Evolutionary conservation across 2,113 vertebrate genomes (phyloP).

Genomic region (Ahaetulla prasina): DNA sequence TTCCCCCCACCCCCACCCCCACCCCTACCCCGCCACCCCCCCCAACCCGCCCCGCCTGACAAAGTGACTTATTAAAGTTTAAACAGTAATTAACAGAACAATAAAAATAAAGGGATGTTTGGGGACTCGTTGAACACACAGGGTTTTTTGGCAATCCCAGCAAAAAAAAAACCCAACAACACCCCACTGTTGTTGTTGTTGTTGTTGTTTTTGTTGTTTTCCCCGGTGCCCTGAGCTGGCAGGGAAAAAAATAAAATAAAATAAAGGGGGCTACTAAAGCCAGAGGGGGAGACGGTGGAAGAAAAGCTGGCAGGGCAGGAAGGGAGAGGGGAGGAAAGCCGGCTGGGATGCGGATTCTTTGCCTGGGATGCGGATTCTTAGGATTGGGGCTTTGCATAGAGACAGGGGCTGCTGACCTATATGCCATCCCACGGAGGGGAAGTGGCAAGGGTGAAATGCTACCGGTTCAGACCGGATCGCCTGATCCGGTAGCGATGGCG

Average conservation of each 20-base stretch:
- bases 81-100: conserved; percentile 89
- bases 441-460: too few relatives aligned
- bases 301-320: background rate
- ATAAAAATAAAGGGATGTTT: conserved; percentile 87
- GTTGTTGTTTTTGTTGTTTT: conserved; percentile 29
- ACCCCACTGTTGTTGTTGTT: too few relatives aligned
- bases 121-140: conserved; percentile 79
- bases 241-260: conserved; percentile 21
- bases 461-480: too few relatives aligned
- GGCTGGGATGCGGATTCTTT: background rate
- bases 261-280: conserved; percentile 38
- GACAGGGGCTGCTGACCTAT: background rate
- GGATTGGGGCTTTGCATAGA: background rate
- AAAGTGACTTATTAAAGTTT: conserved; percentile 87
- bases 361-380: rapidly evolving
- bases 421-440: background rate
- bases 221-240: conserved; percentile 78
- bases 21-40: conserved; percentile 49
- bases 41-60: conserved; percentile 53
- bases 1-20: conserved; percentile 49
- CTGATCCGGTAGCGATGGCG: too few relatives aligned
- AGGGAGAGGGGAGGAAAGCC: background rate
- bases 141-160: conserved; percentile 83
- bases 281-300: conserved; percentile 50
- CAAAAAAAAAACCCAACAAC: conserved; percentile 52